phyloP scores from a whole-genome alignment of 2,113 vertebrate species.

The Tachycineta bicolor region DNA sequence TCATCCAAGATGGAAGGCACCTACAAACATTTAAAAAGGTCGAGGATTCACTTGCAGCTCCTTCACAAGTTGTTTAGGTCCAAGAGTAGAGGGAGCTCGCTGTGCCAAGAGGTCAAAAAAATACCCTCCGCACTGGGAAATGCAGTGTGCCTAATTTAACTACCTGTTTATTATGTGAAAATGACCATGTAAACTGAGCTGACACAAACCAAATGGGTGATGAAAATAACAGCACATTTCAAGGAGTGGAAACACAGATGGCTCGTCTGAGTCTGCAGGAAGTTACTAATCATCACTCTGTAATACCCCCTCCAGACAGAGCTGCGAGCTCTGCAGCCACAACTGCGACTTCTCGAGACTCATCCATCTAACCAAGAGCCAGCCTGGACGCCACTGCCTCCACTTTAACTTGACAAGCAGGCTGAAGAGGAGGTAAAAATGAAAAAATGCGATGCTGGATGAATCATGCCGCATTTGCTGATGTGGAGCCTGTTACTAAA shows the following conservation, averaged over 20 bases:
- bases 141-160: conserved; percentile 45
- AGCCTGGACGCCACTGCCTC: not conserved
- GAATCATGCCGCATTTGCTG: not conserved
- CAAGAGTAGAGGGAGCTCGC: not conserved
- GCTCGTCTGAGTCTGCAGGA: conserved; percentile 32
- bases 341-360: not conserved
- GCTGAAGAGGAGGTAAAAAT: not conserved
- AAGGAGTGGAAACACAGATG: conserved; percentile 42
- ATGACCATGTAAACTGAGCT: conserved; percentile 55
- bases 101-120: conserved; percentile 7
- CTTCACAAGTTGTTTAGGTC: not conserved
- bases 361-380: not conserved
- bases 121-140: not conserved
- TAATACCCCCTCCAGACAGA: not conserved
- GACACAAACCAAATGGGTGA: conserved; percentile 63
- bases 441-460: not conserved
- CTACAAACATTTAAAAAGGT: not conserved
- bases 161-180: conserved; percentile 69
- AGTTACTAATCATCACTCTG: conserved; percentile 47
- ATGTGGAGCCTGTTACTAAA: not conserved
- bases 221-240: conserved; percentile 60
- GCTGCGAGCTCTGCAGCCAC: not conserved
- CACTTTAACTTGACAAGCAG: not conserved
- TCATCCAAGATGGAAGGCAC: not conserved
- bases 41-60: not conserved